A percentile compares a stretch with the other conserved stretches of the same genome.
Conservation (phyloP, 2,888 invertebrate genomes). For the Macaria liturata region DNA sequence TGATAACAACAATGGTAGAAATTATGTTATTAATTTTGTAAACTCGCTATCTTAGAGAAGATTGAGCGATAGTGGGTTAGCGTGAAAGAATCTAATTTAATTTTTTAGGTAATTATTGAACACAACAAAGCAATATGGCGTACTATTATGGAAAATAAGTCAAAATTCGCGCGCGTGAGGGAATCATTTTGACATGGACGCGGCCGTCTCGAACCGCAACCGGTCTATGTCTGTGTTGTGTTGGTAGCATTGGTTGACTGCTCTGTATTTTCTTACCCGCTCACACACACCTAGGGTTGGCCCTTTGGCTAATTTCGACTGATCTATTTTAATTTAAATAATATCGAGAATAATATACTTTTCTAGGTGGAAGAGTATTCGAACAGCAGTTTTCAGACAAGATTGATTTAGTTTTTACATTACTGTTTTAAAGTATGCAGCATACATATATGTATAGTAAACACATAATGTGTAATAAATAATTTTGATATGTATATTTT, state of each 20-base stretch:
- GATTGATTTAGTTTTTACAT: too few relatives aligned
- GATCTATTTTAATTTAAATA: too few relatives aligned
- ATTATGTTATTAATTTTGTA: constrained; percentile 9
- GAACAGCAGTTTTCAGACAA: too few relatives aligned
- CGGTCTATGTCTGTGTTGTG: constrained; percentile 61
- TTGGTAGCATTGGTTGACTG: constrained; percentile 27
- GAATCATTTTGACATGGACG: constrained; percentile 46
- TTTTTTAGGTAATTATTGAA: constrained; percentile 46
- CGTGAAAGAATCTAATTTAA: constrained; percentile 35
- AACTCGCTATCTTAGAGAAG: constrained; percentile 9
- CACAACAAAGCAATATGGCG: constrained; percentile 76
- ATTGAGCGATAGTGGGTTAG: constrained; percentile 12
- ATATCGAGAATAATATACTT: too few relatives aligned
- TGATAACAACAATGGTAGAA: constrained; percentile 16
- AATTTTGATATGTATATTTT: too few relatives aligned
- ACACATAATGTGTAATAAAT: too few relatives aligned
- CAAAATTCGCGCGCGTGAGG: constrained; percentile 61
- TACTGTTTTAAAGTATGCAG: too few relatives aligned
- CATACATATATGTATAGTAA: too few relatives aligned
- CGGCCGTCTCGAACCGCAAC: constrained; percentile 66
- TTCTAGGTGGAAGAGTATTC: too few relatives aligned
- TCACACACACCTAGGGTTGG: constrained; percentile 74
- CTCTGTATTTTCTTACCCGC: constrained; percentile 68
- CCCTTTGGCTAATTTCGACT: constrained; percentile 16
- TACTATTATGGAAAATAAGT: constrained; percentile 68